Evolutionary conservation across 2,888 invertebrate species (phyloP).

Genomic region (Linnaemya vulpina): DNA sequence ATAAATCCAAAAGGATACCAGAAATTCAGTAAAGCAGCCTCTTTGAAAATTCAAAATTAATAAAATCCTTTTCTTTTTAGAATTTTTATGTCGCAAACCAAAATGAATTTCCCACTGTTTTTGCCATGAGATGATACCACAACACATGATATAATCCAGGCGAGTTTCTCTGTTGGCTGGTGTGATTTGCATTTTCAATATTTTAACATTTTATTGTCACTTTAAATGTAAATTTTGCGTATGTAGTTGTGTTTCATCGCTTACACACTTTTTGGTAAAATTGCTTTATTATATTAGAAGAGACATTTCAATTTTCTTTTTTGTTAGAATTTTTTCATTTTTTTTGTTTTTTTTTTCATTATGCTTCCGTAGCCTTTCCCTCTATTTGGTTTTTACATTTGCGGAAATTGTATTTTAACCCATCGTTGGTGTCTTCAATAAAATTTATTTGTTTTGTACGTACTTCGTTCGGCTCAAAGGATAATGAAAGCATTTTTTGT

Average conservation of each 20-base stretch:
- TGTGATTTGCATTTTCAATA: slow-evolving; percentile 25
- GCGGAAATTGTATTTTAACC: slow-evolving; percentile 66
- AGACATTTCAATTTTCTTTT: slow-evolving; percentile 29
- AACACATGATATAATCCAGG: too few relatives aligned
- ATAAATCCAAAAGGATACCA: too few relatives aligned
- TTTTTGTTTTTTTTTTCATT: slow-evolving; percentile 10
- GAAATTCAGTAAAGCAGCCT: too few relatives aligned
- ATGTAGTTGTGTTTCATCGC: not conserved
- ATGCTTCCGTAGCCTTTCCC: slow-evolving; percentile 20
- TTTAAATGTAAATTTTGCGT: slow-evolving; percentile 47
- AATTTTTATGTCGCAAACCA: too few relatives aligned
- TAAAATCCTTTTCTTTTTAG: too few relatives aligned
- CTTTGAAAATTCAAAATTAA: too few relatives aligned
- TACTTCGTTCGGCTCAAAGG: not conserved
- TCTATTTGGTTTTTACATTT: slow-evolving; percentile 33
- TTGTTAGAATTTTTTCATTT: not conserved
- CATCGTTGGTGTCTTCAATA: slow-evolving; percentile 51
- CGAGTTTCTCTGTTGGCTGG: too few relatives aligned
- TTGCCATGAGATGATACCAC: too few relatives aligned
- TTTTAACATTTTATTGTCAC: slow-evolving; percentile 53
- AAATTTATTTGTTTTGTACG: slow-evolving; percentile 32
- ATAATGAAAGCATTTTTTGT: slow-evolving; percentile 32
- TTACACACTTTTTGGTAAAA: slow-evolving; percentile 28
- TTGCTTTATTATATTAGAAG: slow-evolving; percentile 1
- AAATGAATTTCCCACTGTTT: too few relatives aligned